These are phyloP conservation scores for Drepanosiphum platanoidis DNA, from an alignment of 2,888 invertebrate species.

Conservation along the genomic window DNA sequence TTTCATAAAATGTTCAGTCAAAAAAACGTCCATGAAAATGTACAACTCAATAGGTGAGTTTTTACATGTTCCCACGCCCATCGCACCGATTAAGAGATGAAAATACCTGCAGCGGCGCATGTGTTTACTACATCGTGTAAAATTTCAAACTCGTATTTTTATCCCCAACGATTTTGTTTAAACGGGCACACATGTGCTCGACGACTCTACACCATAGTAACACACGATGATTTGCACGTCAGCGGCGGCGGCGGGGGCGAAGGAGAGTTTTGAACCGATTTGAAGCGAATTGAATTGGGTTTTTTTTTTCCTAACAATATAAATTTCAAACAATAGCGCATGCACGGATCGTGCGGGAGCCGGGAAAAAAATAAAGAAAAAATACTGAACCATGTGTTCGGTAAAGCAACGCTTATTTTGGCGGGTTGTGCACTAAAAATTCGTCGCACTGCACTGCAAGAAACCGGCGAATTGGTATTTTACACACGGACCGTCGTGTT, in stretches of 20 bases:
- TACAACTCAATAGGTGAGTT: too few relatives aligned
- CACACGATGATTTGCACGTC: not conserved
- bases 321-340: not conserved
- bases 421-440: slow-evolving; percentile 33
- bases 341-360: not conserved
- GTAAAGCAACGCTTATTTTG: slow-evolving; percentile 17
- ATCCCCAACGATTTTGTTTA: not conserved
- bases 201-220: too few relatives aligned
- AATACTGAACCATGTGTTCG: slow-evolving; percentile 37
- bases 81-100: too few relatives aligned
- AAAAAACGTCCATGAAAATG: too few relatives aligned
- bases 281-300: too few relatives aligned
- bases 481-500: slow-evolving; percentile 28
- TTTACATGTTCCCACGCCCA: too few relatives aligned
- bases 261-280: not conserved
- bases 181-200: slow-evolving; percentile 8
- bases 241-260: too few relatives aligned
- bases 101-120: too few relatives aligned
- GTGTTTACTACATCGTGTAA: not conserved
- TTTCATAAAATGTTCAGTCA: too few relatives aligned
- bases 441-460: slow-evolving; percentile 12
- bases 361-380: too few relatives aligned
- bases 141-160: not conserved
- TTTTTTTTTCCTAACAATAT: not conserved
- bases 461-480: slow-evolving; percentile 35